phyloP scores from a whole-genome alignment of 1,140 invertebrate species.

The Zophobas atratus region DNA sequence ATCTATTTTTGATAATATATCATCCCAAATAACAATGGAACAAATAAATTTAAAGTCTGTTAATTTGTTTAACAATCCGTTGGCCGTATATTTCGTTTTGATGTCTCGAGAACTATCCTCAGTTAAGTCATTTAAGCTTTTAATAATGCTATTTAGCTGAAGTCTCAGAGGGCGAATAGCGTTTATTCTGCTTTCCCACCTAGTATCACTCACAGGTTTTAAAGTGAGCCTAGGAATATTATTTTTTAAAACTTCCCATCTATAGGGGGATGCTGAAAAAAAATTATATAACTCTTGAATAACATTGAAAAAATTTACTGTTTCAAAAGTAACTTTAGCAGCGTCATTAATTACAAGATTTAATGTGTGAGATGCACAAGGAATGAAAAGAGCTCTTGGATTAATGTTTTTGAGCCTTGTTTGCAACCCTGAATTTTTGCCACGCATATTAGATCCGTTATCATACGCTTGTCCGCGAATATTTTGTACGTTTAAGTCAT shows the following conservation, averaged over 20 bases:
- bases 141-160: conserved; percentile 51
- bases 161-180: conserved; percentile 56
- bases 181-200: conserved; percentile 62
- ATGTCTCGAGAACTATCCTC: conserved; percentile 24
- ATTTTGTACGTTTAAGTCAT: conserved; percentile 55
- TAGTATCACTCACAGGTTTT: conserved; percentile 62
- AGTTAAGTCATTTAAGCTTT: conserved; percentile 52
- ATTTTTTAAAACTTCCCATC: conserved; percentile 62
- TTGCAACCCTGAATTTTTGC: conserved; percentile 54
- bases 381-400: conserved; percentile 56
- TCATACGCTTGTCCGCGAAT: conserved; percentile 64
- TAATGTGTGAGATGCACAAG: conserved; percentile 50
- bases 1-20: conserved; percentile 46
- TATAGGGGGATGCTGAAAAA: conserved; percentile 61
- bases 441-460: conserved; percentile 64
- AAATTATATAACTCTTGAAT: conserved; percentile 62
- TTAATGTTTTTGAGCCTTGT: conserved; percentile 56
- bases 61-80: conserved; percentile 45
- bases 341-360: conserved; percentile 58
- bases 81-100: conserved; percentile 45
- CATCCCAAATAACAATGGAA: conserved; percentile 48
- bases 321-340: conserved; percentile 49
- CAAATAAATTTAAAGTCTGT: conserved; percentile 52
- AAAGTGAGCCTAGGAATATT: conserved; percentile 57
- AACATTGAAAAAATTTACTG: conserved; percentile 56